A percentile compares a stretch with the other conserved stretches of the same genome.
Conservation (phyloP, 64 coral and sea anemone species). For the Hydrozoanthus tunicans region DNA sequence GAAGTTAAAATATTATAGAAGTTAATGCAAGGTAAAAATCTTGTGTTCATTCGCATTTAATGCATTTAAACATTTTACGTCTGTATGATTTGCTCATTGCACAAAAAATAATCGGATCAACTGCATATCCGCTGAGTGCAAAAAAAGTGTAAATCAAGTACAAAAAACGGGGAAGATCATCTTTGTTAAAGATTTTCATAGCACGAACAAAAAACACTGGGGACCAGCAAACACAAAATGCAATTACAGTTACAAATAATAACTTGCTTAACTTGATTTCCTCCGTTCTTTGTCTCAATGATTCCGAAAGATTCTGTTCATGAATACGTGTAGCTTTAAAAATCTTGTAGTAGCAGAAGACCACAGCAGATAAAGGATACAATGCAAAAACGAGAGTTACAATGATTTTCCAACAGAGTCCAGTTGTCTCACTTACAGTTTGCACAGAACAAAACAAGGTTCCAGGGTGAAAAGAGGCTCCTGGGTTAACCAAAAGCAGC, state of each 20-base stretch:
- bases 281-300: not conserved
- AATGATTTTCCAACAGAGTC: not conserved
- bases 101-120: not conserved
- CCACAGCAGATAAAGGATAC: not conserved
- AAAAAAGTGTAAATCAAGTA: not conserved
- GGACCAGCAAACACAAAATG: conserved; percentile 18
- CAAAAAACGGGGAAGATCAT: conserved; percentile 1
- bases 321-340: not conserved
- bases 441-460: not conserved
- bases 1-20: too few species aligned
- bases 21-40: too few species aligned
- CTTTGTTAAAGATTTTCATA: not conserved
- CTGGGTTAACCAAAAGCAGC: not conserved
- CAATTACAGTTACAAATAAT: not conserved
- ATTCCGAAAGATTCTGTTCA: not conserved
- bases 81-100: conserved; percentile 8
- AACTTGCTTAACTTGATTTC: conserved; percentile 10
- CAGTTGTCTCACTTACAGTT: not conserved
- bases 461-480: conserved; percentile 1
- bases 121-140: not conserved
- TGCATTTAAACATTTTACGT: conserved; percentile 3
- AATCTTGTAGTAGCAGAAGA: conserved; percentile 12
- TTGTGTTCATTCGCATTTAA: not conserved
- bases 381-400: not conserved
- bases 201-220: not conserved